Percentiles rank a stretch among this genome's conserved stretches.
Evolutionary conservation across 2,888 invertebrate genomes (phyloP).

Genomic region (Drosophila fungiperda): DNA sequence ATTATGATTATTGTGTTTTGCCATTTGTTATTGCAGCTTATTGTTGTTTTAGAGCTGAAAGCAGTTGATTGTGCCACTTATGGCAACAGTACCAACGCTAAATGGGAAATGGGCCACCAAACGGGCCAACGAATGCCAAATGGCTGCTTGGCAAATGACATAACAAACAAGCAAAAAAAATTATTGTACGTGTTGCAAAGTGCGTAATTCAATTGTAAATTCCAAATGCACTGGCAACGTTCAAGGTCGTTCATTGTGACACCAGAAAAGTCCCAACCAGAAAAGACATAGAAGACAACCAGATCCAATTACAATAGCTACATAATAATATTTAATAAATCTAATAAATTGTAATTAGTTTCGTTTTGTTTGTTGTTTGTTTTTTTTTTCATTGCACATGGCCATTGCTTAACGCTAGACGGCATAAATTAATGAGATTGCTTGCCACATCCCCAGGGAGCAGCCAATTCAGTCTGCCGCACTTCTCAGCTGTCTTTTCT

Average conservation of each 20-base stretch:
- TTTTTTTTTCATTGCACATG: slow-evolving; percentile 65
- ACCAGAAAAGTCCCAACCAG: slow-evolving; percentile 9
- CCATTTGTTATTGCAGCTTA: slow-evolving; percentile 19
- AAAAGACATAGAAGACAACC: slow-evolving; percentile 12
- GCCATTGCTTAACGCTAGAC: slow-evolving; percentile 67
- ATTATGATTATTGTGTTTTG: slow-evolving; percentile 60
- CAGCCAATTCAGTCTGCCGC: slow-evolving; percentile 18
- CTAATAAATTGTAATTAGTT: slow-evolving; percentile 61
- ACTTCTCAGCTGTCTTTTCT: background rate
- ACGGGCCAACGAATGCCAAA: slow-evolving; percentile 49
- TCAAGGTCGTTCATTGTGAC: slow-evolving; percentile 63
- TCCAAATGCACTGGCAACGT: slow-evolving; percentile 38
- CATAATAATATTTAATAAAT: slow-evolving; percentile 70
- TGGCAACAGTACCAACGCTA: slow-evolving; percentile 41
- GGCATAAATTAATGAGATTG: slow-evolving; percentile 74
- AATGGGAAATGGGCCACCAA: slow-evolving; percentile 66
- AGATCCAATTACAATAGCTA: slow-evolving; percentile 44
- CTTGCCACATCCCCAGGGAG: slow-evolving; percentile 40
- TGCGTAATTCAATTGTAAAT: slow-evolving; percentile 59
- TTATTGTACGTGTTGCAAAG: slow-evolving; percentile 51
- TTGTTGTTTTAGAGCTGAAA: slow-evolving; percentile 40
- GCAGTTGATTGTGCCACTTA: slow-evolving; percentile 75
- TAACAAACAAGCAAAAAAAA: slow-evolving; percentile 37
- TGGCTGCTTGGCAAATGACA: slow-evolving; percentile 39
- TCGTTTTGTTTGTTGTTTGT: slow-evolving; percentile 26